A percentile compares a stretch with the other conserved stretches of the same genome.
Conservation (phyloP, 2,888 invertebrate species). For the Lepidocyrtoides sp. region DNA sequence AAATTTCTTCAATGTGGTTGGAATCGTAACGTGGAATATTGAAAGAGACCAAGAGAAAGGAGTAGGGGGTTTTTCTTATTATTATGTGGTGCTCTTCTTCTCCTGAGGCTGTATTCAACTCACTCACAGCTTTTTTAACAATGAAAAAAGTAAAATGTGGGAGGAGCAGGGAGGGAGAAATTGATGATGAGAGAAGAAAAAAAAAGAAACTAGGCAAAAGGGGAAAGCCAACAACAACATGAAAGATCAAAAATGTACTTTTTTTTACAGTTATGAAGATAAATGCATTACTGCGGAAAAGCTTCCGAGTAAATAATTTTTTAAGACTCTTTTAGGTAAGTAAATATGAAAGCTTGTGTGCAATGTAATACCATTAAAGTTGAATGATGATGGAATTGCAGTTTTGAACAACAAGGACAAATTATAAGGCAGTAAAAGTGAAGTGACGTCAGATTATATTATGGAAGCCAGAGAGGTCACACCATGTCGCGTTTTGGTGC, state of each 20-base stretch:
- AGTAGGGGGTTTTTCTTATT: conserved; percentile 4
- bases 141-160: conserved; percentile 50
- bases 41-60: conserved; percentile 38
- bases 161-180: conserved; percentile 45
- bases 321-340: neutral
- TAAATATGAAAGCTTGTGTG: neutral
- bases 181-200: conserved; percentile 19
- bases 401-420: neutral
- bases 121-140: conserved; percentile 38
- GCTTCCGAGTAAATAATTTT: conserved; percentile 44
- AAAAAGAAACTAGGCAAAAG: neutral
- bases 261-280: conserved; percentile 55
- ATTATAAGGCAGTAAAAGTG: neutral
- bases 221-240: conserved; percentile 20
- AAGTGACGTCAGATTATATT: neutral
- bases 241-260: conserved; percentile 55
- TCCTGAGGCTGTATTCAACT: conserved; percentile 48
- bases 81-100: conserved; percentile 49
- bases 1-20: conserved; percentile 77
- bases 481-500: too few relatives aligned
- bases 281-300: conserved; percentile 29
- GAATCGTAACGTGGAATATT: conserved; percentile 71
- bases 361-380: neutral
- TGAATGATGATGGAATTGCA: neutral
- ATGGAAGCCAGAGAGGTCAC: too few relatives aligned